Conservation (phyloP, 2,797 vertebrate genomes). For the Oryzias sinensis region DNA sequence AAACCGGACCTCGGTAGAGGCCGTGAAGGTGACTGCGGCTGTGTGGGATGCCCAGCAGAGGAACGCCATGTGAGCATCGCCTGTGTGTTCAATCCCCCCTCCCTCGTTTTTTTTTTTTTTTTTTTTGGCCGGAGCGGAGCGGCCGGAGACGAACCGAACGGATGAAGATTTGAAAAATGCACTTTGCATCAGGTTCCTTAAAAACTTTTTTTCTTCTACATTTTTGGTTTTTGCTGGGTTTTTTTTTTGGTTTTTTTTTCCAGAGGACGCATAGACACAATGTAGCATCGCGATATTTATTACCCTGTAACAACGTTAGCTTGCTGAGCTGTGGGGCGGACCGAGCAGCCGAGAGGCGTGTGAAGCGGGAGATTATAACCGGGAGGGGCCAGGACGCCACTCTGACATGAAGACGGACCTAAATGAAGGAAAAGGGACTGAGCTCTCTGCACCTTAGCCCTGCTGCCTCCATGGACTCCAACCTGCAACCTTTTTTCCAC, state of each 20-base stretch:
- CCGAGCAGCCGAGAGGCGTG: conserved; percentile 64
- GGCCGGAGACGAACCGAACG: conserved; percentile 43
- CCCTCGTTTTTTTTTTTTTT: neutral
- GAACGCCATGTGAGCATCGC: conserved; percentile 37
- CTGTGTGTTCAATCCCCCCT: conserved; percentile 60
- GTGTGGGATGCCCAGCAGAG: conserved; percentile 1
- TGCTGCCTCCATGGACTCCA: conserved; percentile 81
- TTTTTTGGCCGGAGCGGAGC: conserved; percentile 64
- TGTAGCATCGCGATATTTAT: conserved; percentile 90
- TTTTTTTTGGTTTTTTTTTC: conserved; percentile 37
- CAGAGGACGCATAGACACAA: conserved; percentile 84
- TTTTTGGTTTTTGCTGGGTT: too few relatives aligned
- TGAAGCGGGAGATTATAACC: conserved; percentile 64
- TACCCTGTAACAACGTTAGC: conserved; percentile 83
- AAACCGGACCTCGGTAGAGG: conserved; percentile 71
- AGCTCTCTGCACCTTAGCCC: conserved; percentile 78
- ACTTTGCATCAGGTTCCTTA: conserved; percentile 88
- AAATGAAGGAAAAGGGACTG: conserved; percentile 70
- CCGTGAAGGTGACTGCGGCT: conserved; percentile 16
- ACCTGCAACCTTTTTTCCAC: conserved; percentile 78
- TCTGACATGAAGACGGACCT: conserved; percentile 37
- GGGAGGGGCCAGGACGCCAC: conserved; percentile 45
- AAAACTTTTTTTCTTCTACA: conserved; percentile 55
- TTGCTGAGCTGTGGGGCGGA: conserved; percentile 80
- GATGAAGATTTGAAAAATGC: conserved; percentile 77